Evolutionary conservation across 1,140 invertebrate genomes (phyloP), one percentile per base, ranked within the genome.

Genomic region (Drosophila paulistorum): DNA sequence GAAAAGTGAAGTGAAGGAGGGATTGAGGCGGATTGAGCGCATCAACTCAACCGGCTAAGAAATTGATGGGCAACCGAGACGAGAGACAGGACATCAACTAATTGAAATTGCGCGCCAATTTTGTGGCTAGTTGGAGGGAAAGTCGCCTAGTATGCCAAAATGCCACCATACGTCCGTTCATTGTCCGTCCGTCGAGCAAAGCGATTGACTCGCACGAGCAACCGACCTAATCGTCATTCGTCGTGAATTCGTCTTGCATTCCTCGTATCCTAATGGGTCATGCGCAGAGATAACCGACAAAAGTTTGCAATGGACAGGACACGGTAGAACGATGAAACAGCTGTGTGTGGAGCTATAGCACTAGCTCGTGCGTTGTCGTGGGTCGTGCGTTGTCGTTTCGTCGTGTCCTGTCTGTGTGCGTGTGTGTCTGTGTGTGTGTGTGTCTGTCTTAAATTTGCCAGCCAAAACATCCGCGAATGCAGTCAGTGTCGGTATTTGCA

Each of bases 81-180:
- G 45, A 51, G 41, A 57, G 23, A 45, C 11, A 37, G 79, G 83
- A 87, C 76, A 83, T 83, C 79, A 86, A 86, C 83, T 86, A 86
- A 86, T 86, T 86, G 83, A 86, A 83, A 86, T 86, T 86, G 83
- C 83, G 83, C 83, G 83, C 83, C 83, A 86, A 86, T 86, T 86
- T 86, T 87, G 83, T 86, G 83, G 83, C 83, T 86, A 74, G 76
- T 75, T 78, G 70, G 58, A 75, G 65, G 45, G 45, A 51, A 33
- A 54, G 65, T 26, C 45, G 64, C 20, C 51, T 41, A 67, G 64
- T 35, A 58, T 69, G 59, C 72, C 51, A 20, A 35, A 68, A 65
- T 35, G 41, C 65, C 35, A 39, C n/a, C 67, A 41, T 9, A n/a
- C 20, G 23, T 11, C n/a, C 11, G 13, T 17, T 20, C 48, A 33